Evolutionary conservation across 2,113 vertebrate species (phyloP).

Genomic region (Macheiramphus alcinus): DNA sequence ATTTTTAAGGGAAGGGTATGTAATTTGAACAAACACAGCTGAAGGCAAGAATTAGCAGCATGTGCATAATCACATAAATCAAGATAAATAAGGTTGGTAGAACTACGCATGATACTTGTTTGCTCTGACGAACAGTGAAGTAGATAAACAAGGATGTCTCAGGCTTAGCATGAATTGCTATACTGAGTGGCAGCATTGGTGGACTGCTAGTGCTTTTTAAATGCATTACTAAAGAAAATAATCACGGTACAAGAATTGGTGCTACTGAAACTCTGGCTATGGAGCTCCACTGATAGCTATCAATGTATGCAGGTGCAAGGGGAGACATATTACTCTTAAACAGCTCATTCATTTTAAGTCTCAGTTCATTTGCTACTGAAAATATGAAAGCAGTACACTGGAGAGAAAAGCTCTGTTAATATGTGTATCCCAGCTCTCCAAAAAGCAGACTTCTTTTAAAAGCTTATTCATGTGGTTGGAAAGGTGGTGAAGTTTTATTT

Average conservation of each 20-base stretch:
- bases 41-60: constrained; percentile 49
- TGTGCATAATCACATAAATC: constrained; percentile 36
- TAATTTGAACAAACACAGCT: constrained; percentile 28
- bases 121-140: neutral
- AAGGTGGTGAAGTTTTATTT: neutral
- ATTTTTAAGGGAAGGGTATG: constrained; percentile 41
- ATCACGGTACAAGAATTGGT: neutral
- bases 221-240: constrained; percentile 2
- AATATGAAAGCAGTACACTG: constrained; percentile 26
- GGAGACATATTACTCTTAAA: constrained; percentile 25
- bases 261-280: neutral
- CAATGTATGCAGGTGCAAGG: neutral
- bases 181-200: neutral
- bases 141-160: neutral
- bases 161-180: neutral
- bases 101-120: neutral
- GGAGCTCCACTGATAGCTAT: neutral
- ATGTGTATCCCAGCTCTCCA: neutral
- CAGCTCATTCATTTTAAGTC: constrained; percentile 55
- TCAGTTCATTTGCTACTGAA: constrained; percentile 55
- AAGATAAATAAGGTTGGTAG: constrained; percentile 25
- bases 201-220: neutral
- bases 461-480: neutral
- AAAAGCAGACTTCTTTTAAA: neutral
- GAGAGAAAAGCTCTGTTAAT: constrained; percentile 41